Conservation (phyloP, 2,113 vertebrate genomes). For the Boulengeromyrus knoepffleri region DNA sequence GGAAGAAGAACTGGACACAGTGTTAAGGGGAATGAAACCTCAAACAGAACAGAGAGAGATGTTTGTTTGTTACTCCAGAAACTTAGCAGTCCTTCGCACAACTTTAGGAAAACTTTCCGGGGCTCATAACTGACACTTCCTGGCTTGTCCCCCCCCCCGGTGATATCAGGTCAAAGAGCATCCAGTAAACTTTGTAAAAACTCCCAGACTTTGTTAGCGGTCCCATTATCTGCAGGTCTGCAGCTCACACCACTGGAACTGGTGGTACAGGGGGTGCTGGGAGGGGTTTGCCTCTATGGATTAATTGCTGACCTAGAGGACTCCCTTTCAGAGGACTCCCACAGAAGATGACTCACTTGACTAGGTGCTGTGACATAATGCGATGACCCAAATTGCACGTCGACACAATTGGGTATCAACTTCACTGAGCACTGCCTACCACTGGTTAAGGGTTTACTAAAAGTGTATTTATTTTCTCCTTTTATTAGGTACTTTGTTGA, state of each 20-base stretch:
- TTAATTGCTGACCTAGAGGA: background rate
- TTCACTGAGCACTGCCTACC: background rate
- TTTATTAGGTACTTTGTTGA: conserved; percentile 1
- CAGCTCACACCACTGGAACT: background rate
- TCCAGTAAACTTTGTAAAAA: background rate
- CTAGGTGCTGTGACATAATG: background rate
- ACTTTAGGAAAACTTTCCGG: background rate
- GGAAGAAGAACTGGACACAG: background rate
- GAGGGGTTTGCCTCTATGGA: background rate
- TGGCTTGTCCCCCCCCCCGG: background rate
- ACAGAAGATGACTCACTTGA: background rate
- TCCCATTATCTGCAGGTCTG: background rate
- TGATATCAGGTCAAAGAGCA: background rate
- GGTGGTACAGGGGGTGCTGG: background rate
- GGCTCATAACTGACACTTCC: background rate
- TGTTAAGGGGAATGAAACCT: background rate
- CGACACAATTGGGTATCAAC: background rate
- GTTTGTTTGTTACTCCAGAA: background rate
- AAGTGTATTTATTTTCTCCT: background rate
- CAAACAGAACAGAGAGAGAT: background rate
- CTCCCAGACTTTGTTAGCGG: background rate
- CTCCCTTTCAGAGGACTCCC: background rate
- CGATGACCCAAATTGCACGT: background rate
- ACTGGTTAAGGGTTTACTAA: background rate
- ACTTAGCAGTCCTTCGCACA: background rate